phyloP scores from a whole-genome alignment of 92 coral and sea anemone species.

The Siderastrea radians region DNA sequence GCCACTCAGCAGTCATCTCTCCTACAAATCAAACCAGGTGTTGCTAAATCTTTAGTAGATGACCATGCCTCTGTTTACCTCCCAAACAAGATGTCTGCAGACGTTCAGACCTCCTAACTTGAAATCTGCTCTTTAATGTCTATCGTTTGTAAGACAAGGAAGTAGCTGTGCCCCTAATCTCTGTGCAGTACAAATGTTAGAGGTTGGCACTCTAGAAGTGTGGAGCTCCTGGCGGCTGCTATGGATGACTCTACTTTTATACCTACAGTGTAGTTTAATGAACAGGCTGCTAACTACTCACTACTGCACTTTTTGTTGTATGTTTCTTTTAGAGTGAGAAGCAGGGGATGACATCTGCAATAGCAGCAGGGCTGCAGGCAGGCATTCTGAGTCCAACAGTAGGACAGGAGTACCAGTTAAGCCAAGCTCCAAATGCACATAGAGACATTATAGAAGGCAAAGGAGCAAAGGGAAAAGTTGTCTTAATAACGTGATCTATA shows the following conservation, averaged over 20 bases:
- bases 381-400: conserved; percentile 81
- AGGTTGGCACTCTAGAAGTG: neutral
- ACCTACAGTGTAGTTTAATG: neutral
- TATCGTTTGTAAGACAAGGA: too few species aligned
- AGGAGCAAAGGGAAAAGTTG: conserved; percentile 87
- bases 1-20: too few species aligned
- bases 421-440: conserved; percentile 84
- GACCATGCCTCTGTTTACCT: too few species aligned
- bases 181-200: too few species aligned
- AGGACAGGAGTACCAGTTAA: conserved; percentile 74
- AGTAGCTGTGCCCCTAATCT: too few species aligned
- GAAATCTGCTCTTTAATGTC: too few species aligned
- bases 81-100: too few species aligned
- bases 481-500: conserved; percentile 25
- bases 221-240: neutral
- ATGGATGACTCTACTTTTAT: neutral
- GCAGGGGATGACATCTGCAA: conserved; percentile 76
- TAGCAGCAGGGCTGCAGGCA: conserved; percentile 78
- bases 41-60: too few species aligned
- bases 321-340: conserved; percentile 52
- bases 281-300: neutral
- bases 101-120: too few species aligned
- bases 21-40: too few species aligned
- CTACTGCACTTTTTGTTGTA: neutral
- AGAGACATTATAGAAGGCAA: conserved; percentile 78